These are phyloP conservation scores for Nephrotoma appendiculata DNA, from an alignment of 2,888 invertebrate genomes.

Conservation along the genomic window DNA sequence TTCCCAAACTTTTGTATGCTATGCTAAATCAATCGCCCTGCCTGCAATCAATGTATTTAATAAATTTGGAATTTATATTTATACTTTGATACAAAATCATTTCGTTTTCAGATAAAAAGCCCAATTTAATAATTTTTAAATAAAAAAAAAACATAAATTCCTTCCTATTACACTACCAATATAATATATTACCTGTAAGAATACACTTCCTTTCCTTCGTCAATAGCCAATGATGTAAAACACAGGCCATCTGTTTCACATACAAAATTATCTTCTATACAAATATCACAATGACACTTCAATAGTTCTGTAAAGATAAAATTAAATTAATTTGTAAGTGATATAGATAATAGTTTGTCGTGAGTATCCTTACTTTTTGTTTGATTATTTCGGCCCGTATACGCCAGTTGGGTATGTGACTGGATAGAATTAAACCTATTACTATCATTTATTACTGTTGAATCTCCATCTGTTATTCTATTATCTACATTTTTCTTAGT, in stretches of 20 bases:
- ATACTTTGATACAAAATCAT: constrained; percentile 6
- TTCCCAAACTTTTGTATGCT: constrained; percentile 8
- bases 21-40: background rate
- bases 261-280: constrained; percentile 56
- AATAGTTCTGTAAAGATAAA: constrained; percentile 27
- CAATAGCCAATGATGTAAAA: constrained; percentile 60
- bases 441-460: background rate
- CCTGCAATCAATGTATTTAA: background rate
- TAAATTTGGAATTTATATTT: background rate
- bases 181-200: constrained; percentile 55
- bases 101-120: constrained; percentile 15
- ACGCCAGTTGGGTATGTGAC: background rate
- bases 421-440: background rate
- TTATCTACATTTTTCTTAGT: background rate
- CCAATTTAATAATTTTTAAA: constrained; percentile 1
- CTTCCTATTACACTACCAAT: background rate
- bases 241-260: constrained; percentile 84
- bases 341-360: background rate
- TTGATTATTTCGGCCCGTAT: background rate
- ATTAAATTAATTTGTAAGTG: background rate
- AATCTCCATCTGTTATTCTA: background rate
- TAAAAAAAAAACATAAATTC: background rate
- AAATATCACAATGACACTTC: constrained; percentile 74
- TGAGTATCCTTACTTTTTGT: background rate
- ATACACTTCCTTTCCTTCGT: constrained; percentile 42